Conservation (phyloP, 2,888 invertebrate species). For the Dryomyza anilis region DNA sequence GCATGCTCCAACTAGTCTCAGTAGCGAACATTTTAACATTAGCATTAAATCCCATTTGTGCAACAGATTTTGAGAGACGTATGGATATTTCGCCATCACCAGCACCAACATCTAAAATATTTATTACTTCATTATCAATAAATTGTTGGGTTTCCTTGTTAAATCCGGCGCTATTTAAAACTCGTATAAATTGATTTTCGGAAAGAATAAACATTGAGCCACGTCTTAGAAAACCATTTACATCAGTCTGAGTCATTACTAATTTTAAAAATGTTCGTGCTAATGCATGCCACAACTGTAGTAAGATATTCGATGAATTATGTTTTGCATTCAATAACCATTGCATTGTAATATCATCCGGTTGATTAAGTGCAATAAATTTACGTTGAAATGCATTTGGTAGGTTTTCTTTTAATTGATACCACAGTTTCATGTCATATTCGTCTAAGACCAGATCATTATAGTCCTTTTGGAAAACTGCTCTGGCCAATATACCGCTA, state of each 20-base stretch:
- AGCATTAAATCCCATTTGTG: slow-evolving; percentile 67
- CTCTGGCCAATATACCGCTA: slow-evolving; percentile 57
- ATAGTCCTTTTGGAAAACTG: slow-evolving; percentile 60
- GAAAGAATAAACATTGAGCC: slow-evolving; percentile 98
- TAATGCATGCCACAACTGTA: slow-evolving; percentile 88
- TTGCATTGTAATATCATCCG: slow-evolving; percentile 53
- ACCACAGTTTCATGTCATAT: slow-evolving; percentile 60
- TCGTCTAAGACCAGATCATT: slow-evolving; percentile 59
- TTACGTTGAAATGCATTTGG: slow-evolving; percentile 53
- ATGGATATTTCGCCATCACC: slow-evolving; percentile 94
- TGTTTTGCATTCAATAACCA: slow-evolving; percentile 59
- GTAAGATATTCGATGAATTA: slow-evolving; percentile 67
- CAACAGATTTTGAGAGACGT: slow-evolving; percentile 73
- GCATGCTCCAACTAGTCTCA: slow-evolving; percentile 90
- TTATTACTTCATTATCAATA: slow-evolving; percentile 49
- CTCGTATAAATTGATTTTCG: slow-evolving; percentile 72
- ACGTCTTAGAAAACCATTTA: slow-evolving; percentile 89
- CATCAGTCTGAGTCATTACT: slow-evolving; percentile 94
- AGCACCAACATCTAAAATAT: slow-evolving; percentile 87
- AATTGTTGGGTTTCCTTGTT: slow-evolving; percentile 25
- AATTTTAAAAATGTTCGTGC: slow-evolving; percentile 83
- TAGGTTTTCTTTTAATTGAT: slow-evolving; percentile 49
- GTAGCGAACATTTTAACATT: slow-evolving; percentile 81
- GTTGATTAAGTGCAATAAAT: slow-evolving; percentile 54
- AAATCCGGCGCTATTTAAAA: slow-evolving; percentile 55